Evolutionary conservation across 2,888 invertebrate genomes (phyloP).

Genomic region (Gerris lacustris): DNA sequence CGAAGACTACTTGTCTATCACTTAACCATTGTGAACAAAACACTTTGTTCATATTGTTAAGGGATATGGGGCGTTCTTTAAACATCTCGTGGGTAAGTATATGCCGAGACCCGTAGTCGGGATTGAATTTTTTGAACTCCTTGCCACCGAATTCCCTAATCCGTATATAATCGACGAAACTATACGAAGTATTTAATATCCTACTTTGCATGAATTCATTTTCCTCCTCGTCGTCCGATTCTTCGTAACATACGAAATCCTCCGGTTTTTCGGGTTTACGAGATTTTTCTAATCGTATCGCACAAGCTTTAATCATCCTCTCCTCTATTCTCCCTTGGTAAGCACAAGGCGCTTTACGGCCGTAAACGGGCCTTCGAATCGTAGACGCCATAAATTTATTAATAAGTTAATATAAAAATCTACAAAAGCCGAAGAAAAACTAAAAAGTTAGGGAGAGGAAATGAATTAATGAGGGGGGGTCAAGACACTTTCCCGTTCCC

Average conservation of each 20-base stretch:
- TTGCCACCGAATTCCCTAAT: constrained; percentile 61
- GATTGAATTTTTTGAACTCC: constrained; percentile 58
- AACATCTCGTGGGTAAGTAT: constrained; percentile 82
- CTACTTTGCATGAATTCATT: constrained; percentile 50
- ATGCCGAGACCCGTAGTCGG: constrained; percentile 72
- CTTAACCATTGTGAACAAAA: constrained; percentile 95
- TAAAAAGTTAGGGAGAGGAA: background rate
- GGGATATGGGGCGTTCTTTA: constrained; percentile 66
- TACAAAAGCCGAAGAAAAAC: background rate
- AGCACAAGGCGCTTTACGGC: constrained; percentile 66
- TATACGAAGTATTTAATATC: constrained; percentile 65
- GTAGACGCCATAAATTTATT: constrained; percentile 54
- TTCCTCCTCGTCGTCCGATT: constrained; percentile 76
- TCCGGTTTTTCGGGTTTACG: constrained; percentile 77
- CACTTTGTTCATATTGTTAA: constrained; percentile 76
- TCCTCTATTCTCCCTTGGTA: constrained; percentile 59
- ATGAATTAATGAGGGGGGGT: background rate
- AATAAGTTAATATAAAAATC: background rate
- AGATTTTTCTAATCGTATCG: constrained; percentile 52
- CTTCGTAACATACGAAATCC: constrained; percentile 80
- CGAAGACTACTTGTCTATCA: constrained; percentile 87
- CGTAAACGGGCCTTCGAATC: constrained; percentile 55
- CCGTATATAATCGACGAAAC: constrained; percentile 72
- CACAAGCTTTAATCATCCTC: constrained; percentile 53
- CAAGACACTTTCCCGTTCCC: background rate